Conservation (phyloP, 2,797 vertebrate species). For the Rhincodon typus region DNA sequence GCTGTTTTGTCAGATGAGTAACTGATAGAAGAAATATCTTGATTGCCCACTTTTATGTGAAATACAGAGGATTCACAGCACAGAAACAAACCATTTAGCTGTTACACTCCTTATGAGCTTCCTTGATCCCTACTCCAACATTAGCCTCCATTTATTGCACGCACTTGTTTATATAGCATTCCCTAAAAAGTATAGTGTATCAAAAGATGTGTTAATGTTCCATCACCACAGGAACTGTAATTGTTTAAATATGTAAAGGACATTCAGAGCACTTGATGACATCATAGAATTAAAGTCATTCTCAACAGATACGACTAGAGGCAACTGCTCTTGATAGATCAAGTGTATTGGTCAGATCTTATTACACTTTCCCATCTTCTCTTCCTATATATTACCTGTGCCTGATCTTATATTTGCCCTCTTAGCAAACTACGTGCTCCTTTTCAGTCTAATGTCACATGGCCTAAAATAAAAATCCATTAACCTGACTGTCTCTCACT, state of each 20-base stretch:
- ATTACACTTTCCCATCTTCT: not conserved
- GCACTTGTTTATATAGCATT: not conserved
- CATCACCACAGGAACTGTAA: constrained; percentile 2
- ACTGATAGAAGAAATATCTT: not conserved
- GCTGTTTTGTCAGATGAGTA: not conserved
- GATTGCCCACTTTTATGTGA: not conserved
- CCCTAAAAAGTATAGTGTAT: not conserved
- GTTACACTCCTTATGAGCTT: not conserved
- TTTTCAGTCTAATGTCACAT: not conserved
- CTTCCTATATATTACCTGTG: not conserved
- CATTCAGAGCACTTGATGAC: not conserved
- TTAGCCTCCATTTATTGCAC: not conserved
- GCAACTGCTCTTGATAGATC: not conserved
- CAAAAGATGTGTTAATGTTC: not conserved
- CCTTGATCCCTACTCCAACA: not conserved
- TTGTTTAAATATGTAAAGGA: not conserved
- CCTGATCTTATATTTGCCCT: not conserved
- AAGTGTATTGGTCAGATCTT: not conserved
- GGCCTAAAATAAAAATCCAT: not conserved
- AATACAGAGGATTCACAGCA: not conserved
- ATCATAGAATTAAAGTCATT: not conserved
- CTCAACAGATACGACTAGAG: not conserved
- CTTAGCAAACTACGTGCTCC: not conserved
- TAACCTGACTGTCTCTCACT: not conserved
- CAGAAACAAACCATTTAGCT: not conserved